Percentiles rank a stretch among this genome's conserved stretches.
Conservation (phyloP, 2,888 invertebrate genomes). For the Lithophane socia region DNA sequence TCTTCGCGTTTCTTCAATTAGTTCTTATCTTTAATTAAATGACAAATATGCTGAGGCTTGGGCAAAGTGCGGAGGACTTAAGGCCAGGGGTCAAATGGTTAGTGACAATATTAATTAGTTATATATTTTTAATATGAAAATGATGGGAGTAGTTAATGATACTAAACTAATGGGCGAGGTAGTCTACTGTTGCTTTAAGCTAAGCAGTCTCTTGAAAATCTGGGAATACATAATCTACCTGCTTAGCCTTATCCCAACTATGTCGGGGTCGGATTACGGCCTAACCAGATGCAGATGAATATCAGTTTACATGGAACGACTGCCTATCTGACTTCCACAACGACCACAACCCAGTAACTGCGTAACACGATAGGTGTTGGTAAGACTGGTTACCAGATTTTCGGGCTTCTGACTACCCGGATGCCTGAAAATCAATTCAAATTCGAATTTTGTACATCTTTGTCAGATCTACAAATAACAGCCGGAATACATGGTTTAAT, state of each 20-base stretch:
- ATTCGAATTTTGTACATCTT: no score
- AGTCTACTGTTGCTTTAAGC: background rate
- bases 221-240: background rate
- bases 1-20: slow-evolving; percentile 41
- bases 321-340: background rate
- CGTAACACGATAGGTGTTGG: background rate
- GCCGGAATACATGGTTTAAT: background rate
- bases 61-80: slow-evolving; percentile 20
- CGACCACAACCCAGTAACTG: background rate
- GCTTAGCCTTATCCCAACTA: no score
- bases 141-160: background rate
- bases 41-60: slow-evolving; percentile 40
- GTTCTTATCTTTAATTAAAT: slow-evolving; percentile 39
- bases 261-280: background rate
- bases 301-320: background rate
- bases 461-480: background rate
- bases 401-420: no score
- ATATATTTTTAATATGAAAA: slow-evolving; percentile 15
- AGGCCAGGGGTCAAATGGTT: slow-evolving; percentile 17
- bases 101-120: slow-evolving; percentile 7
- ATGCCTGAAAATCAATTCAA: no score
- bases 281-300: background rate
- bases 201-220: background rate
- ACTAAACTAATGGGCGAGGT: background rate
- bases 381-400: background rate